Base-by-base conservation (phyloP, 2,888 invertebrate species). In the Oligia strigilis region DNA sequence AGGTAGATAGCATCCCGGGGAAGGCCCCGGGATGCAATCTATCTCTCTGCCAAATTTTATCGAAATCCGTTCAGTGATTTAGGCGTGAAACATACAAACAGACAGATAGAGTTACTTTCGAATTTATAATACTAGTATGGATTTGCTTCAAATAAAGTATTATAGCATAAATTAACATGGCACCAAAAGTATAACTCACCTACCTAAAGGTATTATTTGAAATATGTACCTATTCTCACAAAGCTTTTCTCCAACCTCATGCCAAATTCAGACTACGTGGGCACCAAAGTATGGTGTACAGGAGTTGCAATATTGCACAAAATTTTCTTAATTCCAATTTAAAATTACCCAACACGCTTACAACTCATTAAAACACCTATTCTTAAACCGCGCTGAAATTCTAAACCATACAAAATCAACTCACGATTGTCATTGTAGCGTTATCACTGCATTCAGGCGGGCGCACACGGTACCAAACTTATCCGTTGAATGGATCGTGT, bases 401-500 rank as follows among this genome's bases (percentile, higher is more conserved):
- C 78, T 87, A 80, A 86, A 87, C 85, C 87, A 88, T 89, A 89
- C 83, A 89, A 88, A 89, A 89, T 94, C 93, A 94, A 91, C 94
- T 93, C 94, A 93, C 94, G 93, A 92, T 91, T 88, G 91, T 92
- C 95, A 95, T 95, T 94, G 94, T 94, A 89, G 90, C 89, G 94
- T 95, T 96, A 96, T 95, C 95, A 94, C 93, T 90, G 91, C 93
- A 93, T 94, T 94, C 94, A 93, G 93, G 89, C 93, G 93, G 93
- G 91, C 93, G 94, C 93, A 92, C 94, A 93, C 93, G 87, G 93
- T 90, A 92, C 92, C 92, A 94, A 96, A 96, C 95, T 97, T 96
- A 95, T 94, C 95, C 95, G 92, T 81, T 95, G 96, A 96, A 96
- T 95, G 94, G 94, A 94, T 93, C 95, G 94, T 94, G 95, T 95